These are phyloP conservation scores for Haliaeetus leucogaster DNA, from an alignment of 2,113 vertebrate species.

Conservation along the genomic window DNA sequence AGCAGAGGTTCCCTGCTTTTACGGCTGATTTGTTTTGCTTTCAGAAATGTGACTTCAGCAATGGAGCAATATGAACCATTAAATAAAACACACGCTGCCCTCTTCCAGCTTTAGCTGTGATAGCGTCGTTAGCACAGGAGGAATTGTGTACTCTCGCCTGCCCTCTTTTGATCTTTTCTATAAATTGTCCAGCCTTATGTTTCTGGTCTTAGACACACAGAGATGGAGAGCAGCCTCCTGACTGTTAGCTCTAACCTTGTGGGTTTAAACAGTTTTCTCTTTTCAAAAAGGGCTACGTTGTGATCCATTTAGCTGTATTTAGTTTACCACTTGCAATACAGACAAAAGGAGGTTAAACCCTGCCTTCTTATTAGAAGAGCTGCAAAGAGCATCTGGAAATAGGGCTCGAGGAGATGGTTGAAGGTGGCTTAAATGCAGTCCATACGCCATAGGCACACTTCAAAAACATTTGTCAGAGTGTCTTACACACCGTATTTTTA, in stretches of 20 bases:
- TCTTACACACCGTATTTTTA: background rate
- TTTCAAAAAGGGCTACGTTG: background rate
- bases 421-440: background rate
- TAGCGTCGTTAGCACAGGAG: background rate
- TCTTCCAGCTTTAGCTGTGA: constrained; percentile 7
- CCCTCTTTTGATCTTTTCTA: constrained; percentile 1
- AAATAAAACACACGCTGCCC: constrained; percentile 21
- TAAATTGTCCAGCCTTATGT: background rate
- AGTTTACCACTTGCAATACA: background rate
- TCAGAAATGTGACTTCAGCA: background rate
- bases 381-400: background rate
- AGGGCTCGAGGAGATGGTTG: background rate
- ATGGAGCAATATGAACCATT: background rate
- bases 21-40: background rate
- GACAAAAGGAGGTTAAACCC: background rate
- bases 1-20: background rate
- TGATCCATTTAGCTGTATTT: background rate
- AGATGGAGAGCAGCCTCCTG: background rate
- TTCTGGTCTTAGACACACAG: accelerated
- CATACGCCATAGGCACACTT: background rate
- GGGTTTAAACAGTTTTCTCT: background rate
- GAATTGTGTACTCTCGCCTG: background rate
- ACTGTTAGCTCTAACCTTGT: background rate
- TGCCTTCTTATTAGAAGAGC: background rate
- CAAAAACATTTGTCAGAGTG: background rate